These are phyloP conservation scores for Volucella zonaria DNA, from an alignment of 2,888 invertebrate species.

Conservation along the genomic window DNA sequence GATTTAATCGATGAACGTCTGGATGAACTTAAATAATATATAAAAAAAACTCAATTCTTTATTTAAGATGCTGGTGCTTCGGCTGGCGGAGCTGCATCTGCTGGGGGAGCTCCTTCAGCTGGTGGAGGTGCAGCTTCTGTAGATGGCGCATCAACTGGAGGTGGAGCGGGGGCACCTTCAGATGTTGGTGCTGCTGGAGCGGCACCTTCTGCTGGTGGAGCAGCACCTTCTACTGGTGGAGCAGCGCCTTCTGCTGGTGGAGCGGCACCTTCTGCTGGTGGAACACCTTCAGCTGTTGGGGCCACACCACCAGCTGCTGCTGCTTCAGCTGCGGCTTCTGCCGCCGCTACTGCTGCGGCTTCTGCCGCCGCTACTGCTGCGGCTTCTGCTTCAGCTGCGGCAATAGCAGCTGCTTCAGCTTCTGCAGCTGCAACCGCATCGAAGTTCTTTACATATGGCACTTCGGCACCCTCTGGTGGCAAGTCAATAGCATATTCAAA, in stretches of 20 bases:
- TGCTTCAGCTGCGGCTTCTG: conserved; percentile 75
- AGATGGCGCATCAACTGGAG: conserved; percentile 63
- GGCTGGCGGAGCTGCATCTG: conserved; percentile 72
- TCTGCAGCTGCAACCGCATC: conserved; percentile 78
- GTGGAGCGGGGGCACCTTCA: conserved; percentile 66
- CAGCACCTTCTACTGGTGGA: conserved; percentile 74
- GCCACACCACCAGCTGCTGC: conserved; percentile 76
- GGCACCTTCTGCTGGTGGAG: conserved; percentile 75
- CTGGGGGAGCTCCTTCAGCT: conserved; percentile 75
- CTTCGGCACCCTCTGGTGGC: conserved; percentile 83
- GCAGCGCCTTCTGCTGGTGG: conserved; percentile 75
- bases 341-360: conserved; percentile 78
- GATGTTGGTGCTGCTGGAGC: conserved; percentile 61
- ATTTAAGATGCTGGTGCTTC: conserved; percentile 76
- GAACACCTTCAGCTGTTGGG: conserved; percentile 75
- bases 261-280: conserved; percentile 74
- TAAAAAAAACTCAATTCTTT: conserved; percentile 23
- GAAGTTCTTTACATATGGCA: conserved; percentile 82
- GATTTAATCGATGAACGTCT: conserved; percentile 45
- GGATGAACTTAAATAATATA: conserved; percentile 58
- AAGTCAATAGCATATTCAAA: conserved; percentile 82
- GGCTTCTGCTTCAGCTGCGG: conserved; percentile 76
- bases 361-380: conserved; percentile 78
- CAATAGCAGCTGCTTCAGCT: conserved; percentile 77
- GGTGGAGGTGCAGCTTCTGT: conserved; percentile 54